phyloP scores from a whole-genome alignment of 2,113 vertebrate genomes.

The Labeo catla region DNA sequence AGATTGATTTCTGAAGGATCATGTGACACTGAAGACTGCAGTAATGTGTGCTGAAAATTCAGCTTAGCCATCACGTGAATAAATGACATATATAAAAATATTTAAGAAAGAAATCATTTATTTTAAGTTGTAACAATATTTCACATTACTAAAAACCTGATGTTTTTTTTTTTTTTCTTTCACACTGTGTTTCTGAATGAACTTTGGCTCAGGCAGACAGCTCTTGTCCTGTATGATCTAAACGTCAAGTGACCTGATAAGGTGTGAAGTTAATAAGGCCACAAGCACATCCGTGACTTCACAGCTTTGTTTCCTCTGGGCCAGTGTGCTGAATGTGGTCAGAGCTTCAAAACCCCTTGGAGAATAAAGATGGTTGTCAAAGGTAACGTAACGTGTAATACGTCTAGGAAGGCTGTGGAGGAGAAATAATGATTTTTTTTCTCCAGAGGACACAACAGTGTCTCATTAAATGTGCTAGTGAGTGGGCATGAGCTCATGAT shows the following conservation, averaged over 20 bases:
- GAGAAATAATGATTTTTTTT: slow-evolving; percentile 45
- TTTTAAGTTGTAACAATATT: too few relatives aligned
- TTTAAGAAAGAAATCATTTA: too few relatives aligned
- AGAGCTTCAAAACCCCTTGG: not conserved
- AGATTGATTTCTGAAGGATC: too few relatives aligned
- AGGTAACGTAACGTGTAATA: slow-evolving; percentile 1
- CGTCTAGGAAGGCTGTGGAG: slow-evolving; percentile 9
- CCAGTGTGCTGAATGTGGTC: not conserved
- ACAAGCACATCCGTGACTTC: not conserved
- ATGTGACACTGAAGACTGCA: too few relatives aligned
- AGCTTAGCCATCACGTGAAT: too few relatives aligned
- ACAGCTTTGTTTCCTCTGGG: not conserved
- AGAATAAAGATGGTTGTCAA: slow-evolving; percentile 27
- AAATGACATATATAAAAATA: too few relatives aligned
- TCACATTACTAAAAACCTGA: too few relatives aligned
- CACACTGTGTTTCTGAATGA: not conserved
- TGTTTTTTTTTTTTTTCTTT: not conserved
- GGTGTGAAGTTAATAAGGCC: not conserved
- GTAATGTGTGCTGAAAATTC: too few relatives aligned
- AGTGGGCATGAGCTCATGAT: slow-evolving; percentile 4
- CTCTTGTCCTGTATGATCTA: not conserved
- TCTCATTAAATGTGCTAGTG: slow-evolving; percentile 33
- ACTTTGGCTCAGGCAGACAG: not conserved
- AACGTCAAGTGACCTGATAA: not conserved
- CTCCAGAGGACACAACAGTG: slow-evolving; percentile 28